These are phyloP conservation scores for Neotoma lepida DNA, from an alignment of 2,113 vertebrate genomes.

Conservation along the genomic window DNA sequence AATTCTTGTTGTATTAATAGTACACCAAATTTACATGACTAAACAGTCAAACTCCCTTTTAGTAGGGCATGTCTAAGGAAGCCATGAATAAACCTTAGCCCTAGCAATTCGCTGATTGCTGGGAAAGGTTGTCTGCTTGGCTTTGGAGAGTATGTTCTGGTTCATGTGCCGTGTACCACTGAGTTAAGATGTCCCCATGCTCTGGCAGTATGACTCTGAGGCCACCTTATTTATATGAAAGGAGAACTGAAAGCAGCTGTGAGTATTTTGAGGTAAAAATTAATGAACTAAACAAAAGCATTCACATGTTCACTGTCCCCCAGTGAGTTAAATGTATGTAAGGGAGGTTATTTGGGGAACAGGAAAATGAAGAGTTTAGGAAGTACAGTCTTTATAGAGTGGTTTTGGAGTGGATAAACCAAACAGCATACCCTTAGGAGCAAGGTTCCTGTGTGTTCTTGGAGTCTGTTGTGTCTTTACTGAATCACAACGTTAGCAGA, in stretches of 20 bases:
- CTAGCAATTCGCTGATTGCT: not conserved
- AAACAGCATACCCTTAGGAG: not conserved
- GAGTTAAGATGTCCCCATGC: not conserved
- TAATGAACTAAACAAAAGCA: not conserved
- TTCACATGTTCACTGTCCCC: not conserved
- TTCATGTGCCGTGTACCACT: not conserved
- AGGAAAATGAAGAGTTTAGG: slow-evolving; percentile 14
- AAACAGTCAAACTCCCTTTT: not conserved
- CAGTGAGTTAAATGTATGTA: not conserved
- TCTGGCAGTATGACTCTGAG: not conserved
- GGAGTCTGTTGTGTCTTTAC: not conserved
- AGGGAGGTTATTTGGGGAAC: not conserved
- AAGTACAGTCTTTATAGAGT: slow-evolving; percentile 1
- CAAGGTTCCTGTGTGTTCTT: not conserved
- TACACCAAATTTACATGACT: slow-evolving; percentile 9
- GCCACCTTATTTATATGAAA: not conserved
- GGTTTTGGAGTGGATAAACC: not conserved
- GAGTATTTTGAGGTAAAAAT: slow-evolving; percentile 19
- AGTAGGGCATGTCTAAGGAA: not conserved
- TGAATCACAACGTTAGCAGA: not conserved
- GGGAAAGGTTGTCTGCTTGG: not conserved
- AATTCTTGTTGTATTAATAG: slow-evolving; percentile 7
- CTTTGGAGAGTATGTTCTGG: slow-evolving; percentile 14
- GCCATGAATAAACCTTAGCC: not conserved
- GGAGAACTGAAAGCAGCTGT: not conserved